Base-by-base conservation (phyloP, 2,888 invertebrate genomes). In the Nymphalis c-album region DNA sequence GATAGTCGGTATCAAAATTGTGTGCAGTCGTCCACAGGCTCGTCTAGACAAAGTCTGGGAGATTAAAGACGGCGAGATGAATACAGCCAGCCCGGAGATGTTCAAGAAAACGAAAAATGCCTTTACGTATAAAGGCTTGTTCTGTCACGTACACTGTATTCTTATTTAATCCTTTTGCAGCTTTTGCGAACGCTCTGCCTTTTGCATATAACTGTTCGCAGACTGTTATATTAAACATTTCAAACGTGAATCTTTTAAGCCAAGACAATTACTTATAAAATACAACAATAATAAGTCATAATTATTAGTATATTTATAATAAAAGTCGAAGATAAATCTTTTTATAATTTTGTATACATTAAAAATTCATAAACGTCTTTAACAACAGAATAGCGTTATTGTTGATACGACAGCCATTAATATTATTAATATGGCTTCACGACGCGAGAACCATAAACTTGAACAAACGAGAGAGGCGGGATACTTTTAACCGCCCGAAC, bases 401-500 rank as follows among this genome's bases (percentile, higher is more conserved):
- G 86, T 82, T 85, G 83, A 87, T 87, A 83, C 81, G 83, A 85
- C 84, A 81, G 82, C 88, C 87, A 90, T 90, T 90, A 90, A 90
- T 88, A 90, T 85, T 87, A 90, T 90, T 89, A 91, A 88, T 90
- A 90, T 81, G 88, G 85, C 84, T 84, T 86, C 88, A 81, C 82
- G 81, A 86, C 83, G 86, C 83, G 77, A 83, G 85, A 81, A 86
- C 85, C 86, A 89, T 91, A 91, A 91, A 91, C 84, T 89, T 86
- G 85, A 88, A 90, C 90, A 91, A 91, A 92, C 87, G 88, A 91
- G 90, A 90, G 90, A 91, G 92, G 92, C 92, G 92, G 91, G 90
- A 87, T 90, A 90, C 87, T 90, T 91, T 91, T 91, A 91, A 91
- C 91, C 91, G 88, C 90, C 83, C 85, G 86, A 85, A 83, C 85